Evolutionary conservation across 2,888 invertebrate genomes (phyloP), one percentile per base, ranked within the genome.

Genomic region (Crossocerus cetratus): DNA sequence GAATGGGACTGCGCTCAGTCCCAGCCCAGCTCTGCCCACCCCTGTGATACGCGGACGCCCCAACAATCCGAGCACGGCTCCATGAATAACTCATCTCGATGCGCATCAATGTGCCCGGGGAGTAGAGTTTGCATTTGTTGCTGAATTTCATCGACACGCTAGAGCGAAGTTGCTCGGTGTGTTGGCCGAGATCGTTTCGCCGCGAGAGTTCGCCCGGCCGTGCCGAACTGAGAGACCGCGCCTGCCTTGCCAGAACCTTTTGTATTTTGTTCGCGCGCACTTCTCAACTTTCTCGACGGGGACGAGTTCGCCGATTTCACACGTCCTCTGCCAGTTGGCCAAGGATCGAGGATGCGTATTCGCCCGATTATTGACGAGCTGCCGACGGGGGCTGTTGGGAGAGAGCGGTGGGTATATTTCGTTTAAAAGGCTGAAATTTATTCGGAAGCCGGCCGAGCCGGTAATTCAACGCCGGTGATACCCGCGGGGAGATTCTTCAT

Each of bases 381-480:
- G 49, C 16, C 49, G 49, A n/a, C n/a, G n/a, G n/a, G n/a, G n/a
- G n/a, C n/a, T n/a, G n/a, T n/a, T n/a, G n/a, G n/a, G n/a, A n/a
- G n/a, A n/a, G n/a, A n/a, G n/a, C n/a, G n/a, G n/a, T n/a, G n/a
- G n/a, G 16, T 14, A 23, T 16, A 53, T 53, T 62, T 21, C 32
- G 16, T 23, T 62, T 53, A 53, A 18, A 62, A 62, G 22, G n/a
- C 43, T 23, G 42, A 53, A 32, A 23, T 62, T 62, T 62, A 23
- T 53, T 43, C 49, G 4, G 21, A 44, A 18, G 14, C 4, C 43
- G 57, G 64, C 44, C 55, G 66, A 65, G 49, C 2, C 16, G 59
- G 32, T 75, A 75, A 75, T 75, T 75, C 69, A 75, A 72, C 65
- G 44, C 63, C 66, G 54, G 61, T 74, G 65, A 72, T 74, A 74